Evolutionary conservation across 2,888 invertebrate genomes (phyloP).

Genomic region (Melanostoma scalare): DNA sequence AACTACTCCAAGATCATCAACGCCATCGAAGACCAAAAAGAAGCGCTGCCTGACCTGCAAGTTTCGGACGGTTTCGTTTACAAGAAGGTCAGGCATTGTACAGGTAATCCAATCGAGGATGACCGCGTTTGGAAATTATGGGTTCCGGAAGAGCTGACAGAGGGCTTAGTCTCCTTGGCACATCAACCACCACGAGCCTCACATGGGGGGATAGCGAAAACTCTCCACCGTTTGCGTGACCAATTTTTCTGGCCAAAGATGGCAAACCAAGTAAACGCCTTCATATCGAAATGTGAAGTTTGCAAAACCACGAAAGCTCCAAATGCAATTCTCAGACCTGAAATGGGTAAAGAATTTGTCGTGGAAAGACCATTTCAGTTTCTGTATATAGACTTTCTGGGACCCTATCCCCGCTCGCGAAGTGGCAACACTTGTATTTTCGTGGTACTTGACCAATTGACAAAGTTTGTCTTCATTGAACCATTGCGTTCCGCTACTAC

Average conservation of each 20-base stretch:
- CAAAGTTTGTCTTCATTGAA: no score
- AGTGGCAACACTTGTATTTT: conserved; percentile 36
- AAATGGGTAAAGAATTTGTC: conserved; percentile 39
- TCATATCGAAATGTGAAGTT: not conserved
- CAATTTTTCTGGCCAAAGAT: conserved; percentile 3
- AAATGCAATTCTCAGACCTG: conserved; percentile 26
- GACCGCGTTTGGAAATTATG: conserved; percentile 14
- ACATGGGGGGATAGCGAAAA: conserved; percentile 21
- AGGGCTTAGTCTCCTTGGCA: not conserved
- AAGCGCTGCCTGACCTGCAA: no score
- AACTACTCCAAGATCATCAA: no score
- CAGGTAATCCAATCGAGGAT: not conserved
- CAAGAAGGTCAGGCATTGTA: not conserved
- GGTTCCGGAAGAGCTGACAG: not conserved
- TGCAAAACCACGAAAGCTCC: conserved; percentile 15
- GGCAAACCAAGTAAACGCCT: not conserved
- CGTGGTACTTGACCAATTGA: no score
- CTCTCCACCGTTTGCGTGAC: not conserved
- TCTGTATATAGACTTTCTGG: conserved; percentile 57
- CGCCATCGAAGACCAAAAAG: no score
- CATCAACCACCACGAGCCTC: conserved; percentile 19
- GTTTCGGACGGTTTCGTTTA: no score
- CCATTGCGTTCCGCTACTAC: no score
- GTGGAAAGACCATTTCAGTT: conserved; percentile 55
- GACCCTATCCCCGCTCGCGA: conserved; percentile 64